These are phyloP conservation scores for Nemurella pictetii DNA, from an alignment of 2,888 invertebrate species.

Conservation along the genomic window DNA sequence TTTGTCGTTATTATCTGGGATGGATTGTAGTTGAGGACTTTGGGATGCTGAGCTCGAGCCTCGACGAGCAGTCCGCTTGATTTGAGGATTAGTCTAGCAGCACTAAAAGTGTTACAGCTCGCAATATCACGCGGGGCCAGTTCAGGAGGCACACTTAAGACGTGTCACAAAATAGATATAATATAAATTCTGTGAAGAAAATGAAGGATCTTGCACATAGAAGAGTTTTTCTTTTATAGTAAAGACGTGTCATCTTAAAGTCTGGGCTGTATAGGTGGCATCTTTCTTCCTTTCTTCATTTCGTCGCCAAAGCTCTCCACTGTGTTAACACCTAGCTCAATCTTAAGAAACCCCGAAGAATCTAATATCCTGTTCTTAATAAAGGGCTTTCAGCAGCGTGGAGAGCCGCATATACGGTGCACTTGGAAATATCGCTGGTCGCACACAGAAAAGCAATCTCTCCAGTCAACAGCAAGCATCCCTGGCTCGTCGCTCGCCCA, in stretches of 20 bases:
- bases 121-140: neutral
- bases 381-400: neutral
- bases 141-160: no score
- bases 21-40: neutral
- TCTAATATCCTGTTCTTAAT: conserved; percentile 25
- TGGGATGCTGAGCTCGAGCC: no score
- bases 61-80: neutral
- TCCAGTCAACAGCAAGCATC: neutral
- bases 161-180: neutral
- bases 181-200: neutral
- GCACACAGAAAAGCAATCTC: neutral
- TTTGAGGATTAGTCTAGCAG: neutral
- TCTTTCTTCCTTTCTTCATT: conserved; percentile 13
- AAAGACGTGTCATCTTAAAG: conserved; percentile 14
- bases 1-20: neutral
- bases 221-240: conserved; percentile 24
- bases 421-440: neutral
- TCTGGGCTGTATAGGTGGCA: neutral
- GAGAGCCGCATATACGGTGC: neutral
- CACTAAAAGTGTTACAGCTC: neutral
- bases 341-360: neutral
- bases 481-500: neutral
- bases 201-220: conserved; percentile 1
- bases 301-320: conserved; percentile 13
- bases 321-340: conserved; percentile 16